These are phyloP conservation scores for Myotis pilosus DNA, from an alignment of 2,797 vertebrate species.

Conservation along the genomic window DNA sequence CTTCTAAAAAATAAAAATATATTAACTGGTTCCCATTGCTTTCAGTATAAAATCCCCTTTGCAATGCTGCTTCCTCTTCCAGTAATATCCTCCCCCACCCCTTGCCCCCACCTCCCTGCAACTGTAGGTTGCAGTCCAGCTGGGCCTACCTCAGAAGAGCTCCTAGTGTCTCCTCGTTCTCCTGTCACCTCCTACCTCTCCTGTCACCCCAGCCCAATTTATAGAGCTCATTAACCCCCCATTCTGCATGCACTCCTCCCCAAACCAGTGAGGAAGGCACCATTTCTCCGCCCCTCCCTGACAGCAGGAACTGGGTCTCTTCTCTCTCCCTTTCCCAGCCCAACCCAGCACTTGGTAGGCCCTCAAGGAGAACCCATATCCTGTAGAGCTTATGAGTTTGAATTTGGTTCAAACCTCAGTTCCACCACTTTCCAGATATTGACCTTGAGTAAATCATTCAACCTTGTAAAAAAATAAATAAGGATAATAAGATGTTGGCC, in stretches of 20 bases:
- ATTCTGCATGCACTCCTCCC: not conserved
- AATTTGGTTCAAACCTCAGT: constrained; percentile 23
- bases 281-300: not conserved
- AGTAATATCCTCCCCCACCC: not conserved
- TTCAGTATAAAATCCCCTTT: constrained; percentile 54
- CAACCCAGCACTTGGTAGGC: not conserved
- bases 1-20: constrained; percentile 45
- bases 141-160: not conserved
- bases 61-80: constrained; percentile 36
- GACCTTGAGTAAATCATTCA: not conserved
- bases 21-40: not conserved
- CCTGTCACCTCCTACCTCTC: not conserved
- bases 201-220: not conserved
- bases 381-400: not conserved
- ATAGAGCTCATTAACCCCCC: not conserved
- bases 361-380: not conserved
- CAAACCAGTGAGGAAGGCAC: not conserved
- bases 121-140: not conserved
- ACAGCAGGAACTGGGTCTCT: not conserved
- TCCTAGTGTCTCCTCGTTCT: not conserved
- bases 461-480: not conserved
- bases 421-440: not conserved
- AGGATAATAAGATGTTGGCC: not conserved
- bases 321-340: not conserved
- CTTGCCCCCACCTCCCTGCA: too few species aligned